Evolutionary conservation across 2,113 vertebrate genomes (phyloP), one percentile per base, ranked within the genome.

Genomic region (Mesoclemmys tuberculata): DNA sequence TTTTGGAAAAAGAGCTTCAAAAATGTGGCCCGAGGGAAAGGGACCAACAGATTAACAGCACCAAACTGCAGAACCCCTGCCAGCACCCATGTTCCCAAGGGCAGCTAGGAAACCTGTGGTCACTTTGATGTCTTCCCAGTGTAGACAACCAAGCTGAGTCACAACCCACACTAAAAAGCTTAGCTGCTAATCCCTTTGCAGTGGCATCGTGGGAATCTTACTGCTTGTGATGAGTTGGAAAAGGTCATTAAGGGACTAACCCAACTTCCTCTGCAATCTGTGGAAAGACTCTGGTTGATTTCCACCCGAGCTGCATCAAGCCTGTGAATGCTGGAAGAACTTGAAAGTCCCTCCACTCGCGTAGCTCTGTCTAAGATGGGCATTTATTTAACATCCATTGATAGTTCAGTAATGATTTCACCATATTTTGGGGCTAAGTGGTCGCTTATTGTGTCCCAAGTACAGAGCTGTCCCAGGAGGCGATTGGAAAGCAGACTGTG

Each of bases 161-260:
- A 48, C 82, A 41, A 55, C 51, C 86, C 19, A 27, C n/a, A 31
- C 29, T 46, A 44, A 75, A 71, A 19, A 1, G 0, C 44, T 19
- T 6, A 35, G 38, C 46, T 51, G 58, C 46, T 54, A 18, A 35
- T 87, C 0, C 0, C 61, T 44, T 75, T 80, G 85, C 61, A 44
- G 29, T 18, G 31, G 58, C 35, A 29, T 14, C 3, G 38, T 41
- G 48, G 56, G 83, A 80, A 77, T 2, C 1, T 84, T 48, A 6
- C 38, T 0, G 0, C 38, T 80, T n/a, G 8, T 0, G 0, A 27
- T 55, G 38, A 52, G 82, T 71, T 10, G 5, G 16, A 18, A 51
- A 51, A 41, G 21, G 68, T n/a, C 68, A 38, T 74, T 74, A 74
- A 10, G 18, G 29, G n/a, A 38, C n/a, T 8, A 12, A 35, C 18